Evolutionary conservation across 2,888 invertebrate species (phyloP).

Genomic region (Drosophila nr. perissopoda): DNA sequence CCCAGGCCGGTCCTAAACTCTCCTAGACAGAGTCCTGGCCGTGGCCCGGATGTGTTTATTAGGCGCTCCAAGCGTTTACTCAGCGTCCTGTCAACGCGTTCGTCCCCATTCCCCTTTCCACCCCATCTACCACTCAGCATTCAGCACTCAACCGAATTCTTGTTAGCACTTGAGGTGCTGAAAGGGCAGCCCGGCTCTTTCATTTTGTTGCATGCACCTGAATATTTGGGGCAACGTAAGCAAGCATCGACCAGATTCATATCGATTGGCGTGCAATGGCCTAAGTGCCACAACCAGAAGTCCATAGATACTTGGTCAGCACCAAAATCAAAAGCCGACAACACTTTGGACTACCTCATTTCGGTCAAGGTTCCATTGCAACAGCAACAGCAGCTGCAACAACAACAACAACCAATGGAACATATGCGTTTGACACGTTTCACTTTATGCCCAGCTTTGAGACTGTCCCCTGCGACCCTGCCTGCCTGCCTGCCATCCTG

Average conservation of each 20-base stretch:
- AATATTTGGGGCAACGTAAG: background rate
- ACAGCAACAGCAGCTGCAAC: background rate
- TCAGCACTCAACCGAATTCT: constrained; percentile 6
- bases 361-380: background rate
- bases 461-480: background rate
- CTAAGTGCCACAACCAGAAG: constrained; percentile 10
- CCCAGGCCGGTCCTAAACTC: background rate
- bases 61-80: constrained; percentile 52
- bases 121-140: background rate
- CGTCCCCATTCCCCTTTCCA: background rate
- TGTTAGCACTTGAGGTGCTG: constrained; percentile 3
- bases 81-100: constrained; percentile 17
- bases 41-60: constrained; percentile 57
- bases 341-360: constrained; percentile 13
- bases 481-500: background rate
- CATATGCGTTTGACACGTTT: constrained; percentile 21
- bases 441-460: constrained; percentile 5
- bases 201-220: constrained; percentile 14
- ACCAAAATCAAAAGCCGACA: constrained; percentile 4
- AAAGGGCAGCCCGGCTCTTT: constrained; percentile 6
- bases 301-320: background rate
- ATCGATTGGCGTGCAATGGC: constrained; percentile 10
- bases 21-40: background rate
- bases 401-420: background rate
- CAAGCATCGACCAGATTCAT: constrained; percentile 1